These are phyloP conservation scores for Sebastiscus tertius DNA, from an alignment of 2,797 vertebrate species.

Conservation along the genomic window DNA sequence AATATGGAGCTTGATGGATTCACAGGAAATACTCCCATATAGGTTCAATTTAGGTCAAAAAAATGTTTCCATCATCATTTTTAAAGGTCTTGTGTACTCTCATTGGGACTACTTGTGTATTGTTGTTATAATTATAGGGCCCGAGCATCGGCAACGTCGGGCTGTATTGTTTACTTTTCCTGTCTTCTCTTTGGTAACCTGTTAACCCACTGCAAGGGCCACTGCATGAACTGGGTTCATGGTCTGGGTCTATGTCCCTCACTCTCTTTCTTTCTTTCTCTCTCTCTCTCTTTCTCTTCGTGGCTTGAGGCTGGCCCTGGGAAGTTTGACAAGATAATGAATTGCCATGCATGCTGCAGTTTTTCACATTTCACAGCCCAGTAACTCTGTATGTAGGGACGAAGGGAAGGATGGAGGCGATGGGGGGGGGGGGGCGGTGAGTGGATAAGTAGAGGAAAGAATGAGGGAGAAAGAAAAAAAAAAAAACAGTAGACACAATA, in stretches of 20 bases:
- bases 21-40: not conserved
- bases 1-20: not conserved
- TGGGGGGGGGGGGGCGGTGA: not conserved
- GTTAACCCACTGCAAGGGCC: conserved; percentile 43
- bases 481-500: conserved; percentile 44
- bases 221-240: conserved; percentile 16
- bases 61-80: not conserved
- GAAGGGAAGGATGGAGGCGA: conserved; percentile 2
- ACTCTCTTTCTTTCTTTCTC: not conserved
- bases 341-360: conserved; percentile 80
- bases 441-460: conserved; percentile 26
- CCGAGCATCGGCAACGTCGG: no score
- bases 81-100: not conserved
- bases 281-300: not conserved
- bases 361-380: conserved; percentile 83
- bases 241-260: not conserved
- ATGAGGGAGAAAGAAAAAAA: conserved; percentile 1
- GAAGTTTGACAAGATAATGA: conserved; percentile 85
- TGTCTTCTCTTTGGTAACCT: conserved; percentile 33
- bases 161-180: not conserved
- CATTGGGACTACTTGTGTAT: no score
- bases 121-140: no score
- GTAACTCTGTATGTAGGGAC: conserved; percentile 68
- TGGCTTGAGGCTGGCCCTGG: conserved; percentile 62
- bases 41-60: not conserved